Base-by-base conservation (phyloP, 2,113 vertebrate genomes). In the Psittacula cyanocephala region DNA sequence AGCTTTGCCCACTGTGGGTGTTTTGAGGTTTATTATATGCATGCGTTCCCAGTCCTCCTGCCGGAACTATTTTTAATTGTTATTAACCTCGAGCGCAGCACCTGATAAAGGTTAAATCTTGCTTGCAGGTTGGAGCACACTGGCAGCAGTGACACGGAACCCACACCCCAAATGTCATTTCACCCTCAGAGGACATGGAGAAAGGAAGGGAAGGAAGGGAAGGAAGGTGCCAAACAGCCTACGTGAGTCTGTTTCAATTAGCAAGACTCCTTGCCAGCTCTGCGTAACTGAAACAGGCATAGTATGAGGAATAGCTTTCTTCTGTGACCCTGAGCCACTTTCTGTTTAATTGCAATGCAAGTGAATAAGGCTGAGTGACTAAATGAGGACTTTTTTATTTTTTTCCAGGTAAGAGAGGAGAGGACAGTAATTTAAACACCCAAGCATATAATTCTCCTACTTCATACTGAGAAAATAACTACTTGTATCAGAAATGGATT, bases 201-300 rank as follows among this genome's bases (percentile, higher is more conserved):
- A 81, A 91, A 96, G 89, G 64, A 91, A 92, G 63, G 75, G 86
- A 91, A 96, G 89, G 64, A 91, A 92, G 59, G 71, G 70, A 91
- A 80, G 49, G 43, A 92, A 92, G 57, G 72, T 93, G 83, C 65
- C 10, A 3, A 96, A 57, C 59, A 43, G 47, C 83, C 77, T 63
- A 72, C 72, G 80, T 50, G 28, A 28, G 35, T 89, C 49, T 71
- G 46, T 91, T 93, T 84, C 85, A 86, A 55, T 93, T 71, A 89
- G 25, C 43, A 87, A 64, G 63, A 10, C 10, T 80, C 37, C 50
- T 71, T 91, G 84, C 81, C 75, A 96, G 11, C 12, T 0, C 0
- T 80, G 37, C 7, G 3, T 49, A 86, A 69, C n/a, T 29, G 67
- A 52, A 91, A 79, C 35, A 62, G 39, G 27, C n/a, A 76, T 60